Evolutionary conservation across 2,888 invertebrate genomes (phyloP), one percentile per base, ranked within the genome.

Genomic region (Cynaeus angustus): DNA sequence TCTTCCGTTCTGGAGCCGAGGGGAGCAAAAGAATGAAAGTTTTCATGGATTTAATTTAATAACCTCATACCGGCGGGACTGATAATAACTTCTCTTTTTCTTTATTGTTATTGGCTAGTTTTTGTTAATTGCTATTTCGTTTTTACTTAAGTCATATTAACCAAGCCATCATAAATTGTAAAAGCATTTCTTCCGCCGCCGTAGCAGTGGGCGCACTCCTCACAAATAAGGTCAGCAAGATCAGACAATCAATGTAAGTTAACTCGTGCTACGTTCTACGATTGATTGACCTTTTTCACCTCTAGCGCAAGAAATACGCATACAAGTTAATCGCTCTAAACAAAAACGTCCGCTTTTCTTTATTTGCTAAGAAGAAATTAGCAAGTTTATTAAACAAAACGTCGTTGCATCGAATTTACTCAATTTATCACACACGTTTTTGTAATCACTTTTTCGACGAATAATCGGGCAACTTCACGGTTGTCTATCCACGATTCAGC

Each of bases 391-490:
- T n/a, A 4, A 21, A 21, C 21, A 21, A 21, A 46, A 46, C 46
- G 14, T 26, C 26, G 48, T 48, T 26, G 26, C n/a, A n/a, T 37
- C n/a, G 37, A n/a, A 37, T n/a, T 37, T 37, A 37, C 37, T 37
- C 41, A 7, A 33, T 33, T 33, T n/a, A 33, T 33, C 33, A 33
- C 33, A 33, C 21, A 21, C 16, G 33, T 56, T 43, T 41, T 56
- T 21, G 21, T 33, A 46, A 45, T 55, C 30, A 6, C 12, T 48
- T 59, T 67, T 59, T 59, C 41, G 50, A 52, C 59, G 50, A 59
- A 59, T 80, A 80, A 80, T 80, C 79, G 77, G 74, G 72, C 70
- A 75, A 75, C 78, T 81, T 81, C 77, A 80, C 75, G 80, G 68
- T 61, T 78, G 80, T 81, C 80, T 79, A 79, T 81, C 79, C 66